Percentiles rank a stretch among this genome's conserved stretches.
Evolutionary conservation across 2,888 invertebrate genomes (phyloP).

Genomic region (Drosophila limbata): DNA sequence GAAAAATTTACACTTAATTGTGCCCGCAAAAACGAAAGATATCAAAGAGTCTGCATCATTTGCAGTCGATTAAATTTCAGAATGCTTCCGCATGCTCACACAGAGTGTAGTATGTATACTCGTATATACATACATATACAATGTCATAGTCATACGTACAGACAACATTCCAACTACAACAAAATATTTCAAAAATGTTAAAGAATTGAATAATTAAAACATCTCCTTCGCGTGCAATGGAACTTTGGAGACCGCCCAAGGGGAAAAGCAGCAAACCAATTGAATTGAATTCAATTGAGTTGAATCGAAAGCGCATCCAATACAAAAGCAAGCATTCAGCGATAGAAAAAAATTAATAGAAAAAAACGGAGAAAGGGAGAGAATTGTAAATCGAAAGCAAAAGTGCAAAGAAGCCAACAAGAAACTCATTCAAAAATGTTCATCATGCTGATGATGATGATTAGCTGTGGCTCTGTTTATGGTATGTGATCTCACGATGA

Average conservation of each 20-base stretch:
- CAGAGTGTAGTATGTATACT: background rate
- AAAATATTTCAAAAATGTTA: conserved; percentile 43
- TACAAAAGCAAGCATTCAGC: conserved; percentile 55
- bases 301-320: conserved; percentile 58
- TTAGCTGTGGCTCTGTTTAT: conserved; percentile 23
- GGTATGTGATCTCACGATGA: conserved; percentile 42
- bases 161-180: conserved; percentile 12
- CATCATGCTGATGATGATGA: conserved; percentile 24
- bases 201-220: conserved; percentile 61
- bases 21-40: background rate
- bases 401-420: conserved; percentile 37
- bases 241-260: conserved; percentile 44
- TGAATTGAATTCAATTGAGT: conserved; percentile 50
- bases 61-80: conserved; percentile 24
- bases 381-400: conserved; percentile 51
- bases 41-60: conserved; percentile 9
- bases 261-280: conserved; percentile 48
- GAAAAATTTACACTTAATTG: background rate
- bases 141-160: conserved; percentile 11
- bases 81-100: conserved; percentile 48
- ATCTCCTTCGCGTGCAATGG: conserved; percentile 29
- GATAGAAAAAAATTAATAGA: conserved; percentile 15
- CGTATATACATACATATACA: background rate
- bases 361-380: conserved; percentile 12
- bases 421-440: conserved; percentile 25